phyloP scores from a whole-genome alignment of 1,140 invertebrate genomes.

The Leptinotarsa undecemlineata region DNA sequence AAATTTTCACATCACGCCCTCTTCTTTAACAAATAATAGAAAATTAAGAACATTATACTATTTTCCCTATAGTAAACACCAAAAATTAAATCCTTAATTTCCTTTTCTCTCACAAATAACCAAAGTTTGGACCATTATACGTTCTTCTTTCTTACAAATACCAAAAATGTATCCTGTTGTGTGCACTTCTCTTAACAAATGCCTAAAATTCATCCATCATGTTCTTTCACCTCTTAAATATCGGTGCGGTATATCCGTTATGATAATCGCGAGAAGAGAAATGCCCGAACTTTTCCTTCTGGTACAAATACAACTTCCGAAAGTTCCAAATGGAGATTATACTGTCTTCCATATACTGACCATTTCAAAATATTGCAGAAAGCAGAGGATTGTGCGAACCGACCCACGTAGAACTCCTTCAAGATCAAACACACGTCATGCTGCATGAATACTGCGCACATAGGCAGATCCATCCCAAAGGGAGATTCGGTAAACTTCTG shows the following conservation, averaged over 20 bases:
- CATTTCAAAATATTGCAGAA: slow-evolving; percentile 59
- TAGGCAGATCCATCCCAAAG: slow-evolving; percentile 57
- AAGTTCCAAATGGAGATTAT: background rate
- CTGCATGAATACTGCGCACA: slow-evolving; percentile 67
- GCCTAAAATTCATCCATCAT: too few species aligned
- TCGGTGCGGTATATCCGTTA: background rate
- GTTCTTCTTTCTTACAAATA: too few species aligned
- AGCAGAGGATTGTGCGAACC: slow-evolving; percentile 65
- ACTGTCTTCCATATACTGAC: background rate
- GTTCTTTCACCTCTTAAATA: background rate
- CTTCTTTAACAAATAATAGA: too few species aligned
- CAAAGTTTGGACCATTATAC: too few species aligned
- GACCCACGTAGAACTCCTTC: slow-evolving; percentile 68
- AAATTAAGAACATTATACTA: too few species aligned
- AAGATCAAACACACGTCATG: slow-evolving; percentile 78
- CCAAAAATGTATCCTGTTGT: too few species aligned
- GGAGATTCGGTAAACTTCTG: slow-evolving; percentile 70
- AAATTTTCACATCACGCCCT: too few species aligned
- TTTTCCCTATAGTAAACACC: too few species aligned
- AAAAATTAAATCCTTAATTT: too few species aligned
- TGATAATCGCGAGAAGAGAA: background rate
- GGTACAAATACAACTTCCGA: too few species aligned
- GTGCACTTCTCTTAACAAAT: too few species aligned
- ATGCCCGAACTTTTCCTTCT: background rate
- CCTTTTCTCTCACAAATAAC: too few species aligned